Base-by-base conservation (phyloP, 2,113 vertebrate genomes). In the Marcusenius ussheri region DNA sequence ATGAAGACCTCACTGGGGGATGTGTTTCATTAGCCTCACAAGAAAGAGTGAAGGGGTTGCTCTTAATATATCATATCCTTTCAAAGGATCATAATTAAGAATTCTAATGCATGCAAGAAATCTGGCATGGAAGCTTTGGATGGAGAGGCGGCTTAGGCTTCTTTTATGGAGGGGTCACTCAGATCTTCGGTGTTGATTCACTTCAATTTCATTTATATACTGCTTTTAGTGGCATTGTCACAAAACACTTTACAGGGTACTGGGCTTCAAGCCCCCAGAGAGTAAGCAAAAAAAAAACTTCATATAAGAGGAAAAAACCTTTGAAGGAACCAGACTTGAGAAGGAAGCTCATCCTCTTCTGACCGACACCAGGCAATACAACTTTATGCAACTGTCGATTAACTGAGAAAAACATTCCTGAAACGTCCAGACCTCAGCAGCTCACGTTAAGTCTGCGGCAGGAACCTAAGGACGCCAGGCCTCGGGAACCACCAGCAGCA, bases 61-160 rank as follows among this genome's bases (percentile, higher is more conserved):
- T 93, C 92, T 91, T 93, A 94, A 94, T 94, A 94, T 91, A 92
- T 91, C 88, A 92, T 93, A 91, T 91, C 91, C 94, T 94, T 94
- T 91, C 93, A 91, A 93, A 91, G 84, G 88, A 88, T 92, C 92
- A 93, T 95, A 95, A 96, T 95, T 95, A 95, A 91, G 95, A 94
- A 92, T 92, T 94, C 88, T 91, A 89, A 89, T 95, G 92, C 94
- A 95, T 84, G 93, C 93, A 84, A 66, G 19, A 95, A 93, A 92
- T 70, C 27, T 70, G n/a, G 62, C 27, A 31, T 70, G n/a, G 27
- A 31, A 70, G 62, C 62, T 70, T 27, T 70, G n/a, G 62, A 31
- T 13, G 62, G 62, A 66, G 62, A n/a, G 91, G 93, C 93, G 92
- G 93, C 93, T 94, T 93, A 88, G 46, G 90, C 94, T 94, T 93